phyloP scores from a whole-genome alignment of 2,888 invertebrate species.

The Hirtodrosophila trivittata region DNA sequence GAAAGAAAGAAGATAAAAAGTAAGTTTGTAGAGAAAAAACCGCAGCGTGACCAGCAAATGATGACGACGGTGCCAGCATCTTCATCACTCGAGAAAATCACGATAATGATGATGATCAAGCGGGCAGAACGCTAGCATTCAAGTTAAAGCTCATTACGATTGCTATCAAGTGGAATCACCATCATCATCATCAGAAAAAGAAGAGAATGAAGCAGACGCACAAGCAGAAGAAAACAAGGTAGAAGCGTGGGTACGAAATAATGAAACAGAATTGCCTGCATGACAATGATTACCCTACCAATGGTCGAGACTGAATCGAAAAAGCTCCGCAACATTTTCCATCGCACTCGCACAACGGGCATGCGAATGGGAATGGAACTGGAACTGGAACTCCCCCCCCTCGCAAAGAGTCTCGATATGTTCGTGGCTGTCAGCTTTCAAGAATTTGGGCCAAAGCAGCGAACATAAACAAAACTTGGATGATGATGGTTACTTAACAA shows the following conservation, averaged over 20 bases:
- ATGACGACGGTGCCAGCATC: conserved; percentile 69
- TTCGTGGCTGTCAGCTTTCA: conserved; percentile 62
- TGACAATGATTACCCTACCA: conserved; percentile 70
- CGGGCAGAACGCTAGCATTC: conserved; percentile 58
- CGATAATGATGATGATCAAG: conserved; percentile 71
- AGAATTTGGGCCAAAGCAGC: conserved; percentile 74
- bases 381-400: not conserved
- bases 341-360: conserved; percentile 49
- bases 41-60: conserved; percentile 75
- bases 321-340: conserved; percentile 40
- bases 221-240: conserved; percentile 9
- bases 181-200: conserved; percentile 21
- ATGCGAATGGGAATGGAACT: conserved; percentile 40
- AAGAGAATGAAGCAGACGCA: conserved; percentile 5
- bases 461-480: conserved; percentile 68
- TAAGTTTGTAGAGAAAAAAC: conserved; percentile 53
- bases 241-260: conserved; percentile 73
- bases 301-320: conserved; percentile 42
- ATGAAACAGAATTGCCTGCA: conserved; percentile 74
- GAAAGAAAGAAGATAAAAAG: conserved; percentile 45
- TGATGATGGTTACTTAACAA: conserved; percentile 77
- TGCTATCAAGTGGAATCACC: conserved; percentile 62
- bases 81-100: conserved; percentile 64
- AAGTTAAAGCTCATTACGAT: conserved; percentile 68
- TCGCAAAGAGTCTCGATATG: not conserved